These are phyloP conservation scores for Drosophila planitibia DNA, from an alignment of 2,888 invertebrate genomes.

Conservation along the genomic window DNA sequence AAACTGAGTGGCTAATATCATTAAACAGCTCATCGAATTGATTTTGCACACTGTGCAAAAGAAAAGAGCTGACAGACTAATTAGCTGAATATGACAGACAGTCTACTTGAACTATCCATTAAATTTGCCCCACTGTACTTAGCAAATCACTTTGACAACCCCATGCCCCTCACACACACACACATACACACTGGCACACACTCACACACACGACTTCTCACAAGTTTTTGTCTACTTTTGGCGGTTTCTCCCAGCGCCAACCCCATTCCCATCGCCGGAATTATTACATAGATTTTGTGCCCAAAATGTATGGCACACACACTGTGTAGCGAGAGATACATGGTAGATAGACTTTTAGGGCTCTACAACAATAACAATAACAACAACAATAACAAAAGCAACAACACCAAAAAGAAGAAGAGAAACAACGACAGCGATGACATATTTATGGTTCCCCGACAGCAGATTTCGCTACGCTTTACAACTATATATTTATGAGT, in stretches of 20 bases:
- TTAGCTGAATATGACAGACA: neutral
- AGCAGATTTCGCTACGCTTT: slow-evolving; percentile 44
- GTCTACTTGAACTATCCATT: slow-evolving; percentile 1
- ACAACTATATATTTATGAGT: slow-evolving; percentile 61
- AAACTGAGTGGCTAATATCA: neutral
- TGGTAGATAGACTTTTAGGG: slow-evolving; percentile 61
- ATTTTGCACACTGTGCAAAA: neutral
- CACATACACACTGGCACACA: neutral
- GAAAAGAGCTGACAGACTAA: neutral
- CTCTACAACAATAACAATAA: slow-evolving; percentile 5
- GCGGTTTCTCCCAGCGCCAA: slow-evolving; percentile 25
- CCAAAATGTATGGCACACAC: slow-evolving; percentile 67
- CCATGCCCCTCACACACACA: slow-evolving; percentile 3
- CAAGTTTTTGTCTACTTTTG: slow-evolving; percentile 56
- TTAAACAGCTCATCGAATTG: neutral
- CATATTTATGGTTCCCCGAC: slow-evolving; percentile 72
- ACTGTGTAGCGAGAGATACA: slow-evolving; percentile 45
- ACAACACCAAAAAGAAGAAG: slow-evolving; percentile 6
- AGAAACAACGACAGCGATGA: slow-evolving; percentile 53
- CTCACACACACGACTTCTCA: slow-evolving; percentile 17
- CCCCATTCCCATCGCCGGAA: slow-evolving; percentile 37
- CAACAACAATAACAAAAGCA: slow-evolving; percentile 10
- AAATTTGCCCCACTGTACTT: slow-evolving; percentile 35
- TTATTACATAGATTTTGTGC: slow-evolving; percentile 76
- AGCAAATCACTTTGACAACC: slow-evolving; percentile 31